Conservation (phyloP, 2,888 invertebrate species). For the Meliscaeva auricollis region DNA sequence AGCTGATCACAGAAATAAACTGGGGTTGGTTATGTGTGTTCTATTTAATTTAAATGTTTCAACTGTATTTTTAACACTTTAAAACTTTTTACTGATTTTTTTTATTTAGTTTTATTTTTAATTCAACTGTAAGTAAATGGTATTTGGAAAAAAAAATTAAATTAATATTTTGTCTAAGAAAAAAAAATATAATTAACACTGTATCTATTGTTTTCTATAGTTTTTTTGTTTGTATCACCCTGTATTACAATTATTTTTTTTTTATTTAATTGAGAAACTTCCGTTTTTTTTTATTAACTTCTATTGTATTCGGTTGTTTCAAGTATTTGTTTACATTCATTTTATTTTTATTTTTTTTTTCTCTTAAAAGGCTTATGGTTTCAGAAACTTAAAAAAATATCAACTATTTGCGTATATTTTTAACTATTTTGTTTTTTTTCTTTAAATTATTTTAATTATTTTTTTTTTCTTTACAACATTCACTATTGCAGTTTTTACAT, state of each 20-base stretch:
- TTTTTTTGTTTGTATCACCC: conserved; percentile 76
- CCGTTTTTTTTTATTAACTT: conserved; percentile 53
- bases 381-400: conserved; percentile 75
- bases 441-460: conserved; percentile 64
- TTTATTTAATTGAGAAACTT: conserved; percentile 57
- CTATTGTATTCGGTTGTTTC: conserved; percentile 69
- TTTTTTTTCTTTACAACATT: conserved; percentile 68
- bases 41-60: conserved; percentile 44
- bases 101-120: conserved; percentile 36
- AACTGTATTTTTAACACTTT: conserved; percentile 61
- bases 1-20: conserved; percentile 82
- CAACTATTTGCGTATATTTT: conserved; percentile 76
- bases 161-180: conserved; percentile 73
- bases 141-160: conserved; percentile 76
- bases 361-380: conserved; percentile 68
- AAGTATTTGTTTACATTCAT: conserved; percentile 53
- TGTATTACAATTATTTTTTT: conserved; percentile 74
- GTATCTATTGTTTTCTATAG: conserved; percentile 71
- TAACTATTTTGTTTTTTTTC: conserved; percentile 70
- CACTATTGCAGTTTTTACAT: conserved; percentile 58
- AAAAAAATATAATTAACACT: conserved; percentile 47
- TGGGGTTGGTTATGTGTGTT: conserved; percentile 77
- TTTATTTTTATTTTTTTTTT: background rate
- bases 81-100: conserved; percentile 50
- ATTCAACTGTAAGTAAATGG: conserved; percentile 77